A percentile compares a stretch with the other conserved stretches of the same genome.
Conservation (phyloP, 1,140 invertebrate species). For the Chelonus insularis region DNA sequence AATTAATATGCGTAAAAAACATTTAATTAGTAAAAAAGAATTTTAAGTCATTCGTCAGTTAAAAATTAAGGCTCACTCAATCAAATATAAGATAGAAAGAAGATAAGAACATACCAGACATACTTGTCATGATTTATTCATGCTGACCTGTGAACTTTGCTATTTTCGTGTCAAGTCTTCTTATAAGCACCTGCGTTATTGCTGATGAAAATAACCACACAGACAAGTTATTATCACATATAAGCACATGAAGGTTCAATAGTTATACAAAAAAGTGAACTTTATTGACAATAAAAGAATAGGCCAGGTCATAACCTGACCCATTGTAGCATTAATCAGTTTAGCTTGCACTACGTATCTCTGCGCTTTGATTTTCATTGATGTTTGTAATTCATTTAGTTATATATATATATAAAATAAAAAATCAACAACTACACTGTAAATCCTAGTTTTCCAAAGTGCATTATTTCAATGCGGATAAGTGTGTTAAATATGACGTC, state of each 20-base stretch:
- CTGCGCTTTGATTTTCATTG: too few species aligned
- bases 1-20: too few species aligned
- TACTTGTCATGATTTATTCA: neutral
- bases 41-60: too few species aligned
- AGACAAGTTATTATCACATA: conserved; percentile 4
- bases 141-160: conserved; percentile 21
- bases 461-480: too few species aligned
- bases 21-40: too few species aligned
- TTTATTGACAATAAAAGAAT: neutral
- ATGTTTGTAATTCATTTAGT: too few species aligned
- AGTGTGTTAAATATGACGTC: too few species aligned
- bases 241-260: neutral
- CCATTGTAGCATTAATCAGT: neutral
- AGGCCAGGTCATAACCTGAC: conserved; percentile 13
- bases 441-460: too few species aligned
- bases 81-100: neutral
- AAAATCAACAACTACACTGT: too few species aligned
- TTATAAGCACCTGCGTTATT: neutral
- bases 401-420: too few species aligned
- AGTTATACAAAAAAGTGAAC: conserved; percentile 6
- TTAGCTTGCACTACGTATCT: neutral
- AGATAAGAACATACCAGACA: neutral
- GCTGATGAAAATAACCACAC: conserved; percentile 2
- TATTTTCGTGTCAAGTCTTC: neutral
- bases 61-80: too few species aligned